These are phyloP conservation scores for Meandrina meandrites DNA, from an alignment of 92 coral and sea anemone species.

Conservation along the genomic window DNA sequence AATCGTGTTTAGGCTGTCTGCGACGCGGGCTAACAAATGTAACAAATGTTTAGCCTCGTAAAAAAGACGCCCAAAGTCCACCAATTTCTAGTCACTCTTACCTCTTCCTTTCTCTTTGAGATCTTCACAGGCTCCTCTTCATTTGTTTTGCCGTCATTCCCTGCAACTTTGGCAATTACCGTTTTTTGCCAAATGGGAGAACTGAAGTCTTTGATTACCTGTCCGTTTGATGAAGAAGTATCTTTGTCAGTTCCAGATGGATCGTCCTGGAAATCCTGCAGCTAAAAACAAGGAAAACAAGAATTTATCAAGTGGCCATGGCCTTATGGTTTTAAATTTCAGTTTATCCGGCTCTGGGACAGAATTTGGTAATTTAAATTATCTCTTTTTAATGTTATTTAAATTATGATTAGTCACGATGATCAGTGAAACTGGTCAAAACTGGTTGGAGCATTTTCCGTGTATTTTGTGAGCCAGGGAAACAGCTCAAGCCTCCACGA, in stretches of 20 bases:
- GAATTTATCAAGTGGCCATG: background rate
- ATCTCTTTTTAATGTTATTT: too few species aligned
- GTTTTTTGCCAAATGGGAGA: conserved; percentile 69
- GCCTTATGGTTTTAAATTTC: background rate
- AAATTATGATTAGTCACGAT: too few species aligned
- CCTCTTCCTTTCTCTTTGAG: background rate
- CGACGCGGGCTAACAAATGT: too few species aligned
- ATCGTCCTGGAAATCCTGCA: conserved; percentile 18
- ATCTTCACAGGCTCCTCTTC: background rate
- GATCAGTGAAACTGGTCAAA: too few species aligned
- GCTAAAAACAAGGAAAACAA: background rate
- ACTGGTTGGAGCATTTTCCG: too few species aligned
- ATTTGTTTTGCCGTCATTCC: background rate
- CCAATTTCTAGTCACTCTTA: background rate
- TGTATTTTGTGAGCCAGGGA: background rate
- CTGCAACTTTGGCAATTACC: conserved; percentile 46
- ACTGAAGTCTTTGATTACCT: conserved; percentile 41
- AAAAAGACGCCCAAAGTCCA: background rate
- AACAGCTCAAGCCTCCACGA: background rate
- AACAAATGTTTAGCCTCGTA: background rate
- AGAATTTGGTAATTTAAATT: background rate
- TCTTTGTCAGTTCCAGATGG: background rate
- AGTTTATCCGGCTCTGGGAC: background rate
- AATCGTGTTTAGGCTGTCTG: too few species aligned
- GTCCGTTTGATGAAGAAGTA: conserved; percentile 8